Base-by-base conservation (phyloP, 2,113 vertebrate species). In the Australoheros scitulus region DNA sequence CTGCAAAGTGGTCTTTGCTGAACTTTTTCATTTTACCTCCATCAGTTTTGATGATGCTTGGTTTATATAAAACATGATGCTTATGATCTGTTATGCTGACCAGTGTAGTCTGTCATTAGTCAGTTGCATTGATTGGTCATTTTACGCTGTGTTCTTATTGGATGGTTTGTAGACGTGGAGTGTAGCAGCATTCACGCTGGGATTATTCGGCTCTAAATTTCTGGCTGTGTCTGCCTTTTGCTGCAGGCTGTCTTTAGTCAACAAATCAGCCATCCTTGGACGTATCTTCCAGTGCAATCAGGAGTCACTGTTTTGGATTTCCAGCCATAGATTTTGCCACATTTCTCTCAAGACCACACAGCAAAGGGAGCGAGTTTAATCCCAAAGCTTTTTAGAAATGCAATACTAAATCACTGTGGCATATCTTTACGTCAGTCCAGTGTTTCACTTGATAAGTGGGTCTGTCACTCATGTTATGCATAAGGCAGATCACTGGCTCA, bases 281-380 rank as follows among this genome's bases (percentile, higher is more conserved):
- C 2, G 11, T 34, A 32, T 55, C 68, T 55, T 34, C 6, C 3
- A 55, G 68, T 55, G 47, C 20, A 72, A 72, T 72, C 68, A 34
- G 11, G 47, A 72, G 26, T 72, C 26, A 2, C 26, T 55, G 47
- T 72, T 72, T 55, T 72, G 26, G 47, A 32, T 72, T 55, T 72
- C 47, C 14, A 72, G 47, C 68, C 26, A 72, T 17, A 78, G 59
- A 55, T 55, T 78, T 63, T 52, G n/a, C 14, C 38, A 76, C 15
- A 76, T 55, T 63, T 78, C 20, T 78, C 29, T 78, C 76, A 63
- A 72, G 43, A 32, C 43, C 68, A 32, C 60, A 52, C 29, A 55
- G 58, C 34, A 52, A 70, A 52, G 43, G 9, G 24, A 1, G 7
- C 10, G 29, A 3, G 43, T 70, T 63, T 78, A 36, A 63, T 63